A percentile compares a stretch with the other conserved stretches of the same genome.
These are phyloP conservation scores for Prietella phreatophila DNA, from an alignment of 2,113 vertebrate species.

Conservation along the genomic window DNA sequence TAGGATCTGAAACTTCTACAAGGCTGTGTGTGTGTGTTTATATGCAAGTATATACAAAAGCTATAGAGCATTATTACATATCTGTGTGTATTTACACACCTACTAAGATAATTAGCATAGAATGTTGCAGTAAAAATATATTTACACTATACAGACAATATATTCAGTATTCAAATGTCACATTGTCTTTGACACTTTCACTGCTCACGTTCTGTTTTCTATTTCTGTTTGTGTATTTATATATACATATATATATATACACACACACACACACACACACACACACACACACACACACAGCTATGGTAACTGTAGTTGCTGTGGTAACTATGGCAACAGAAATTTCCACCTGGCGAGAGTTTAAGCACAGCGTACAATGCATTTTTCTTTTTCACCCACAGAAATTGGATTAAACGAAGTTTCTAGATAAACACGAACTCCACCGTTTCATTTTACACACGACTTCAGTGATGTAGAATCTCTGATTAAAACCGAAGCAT, in stretches of 20 bases:
- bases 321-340: background rate
- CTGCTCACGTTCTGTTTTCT: background rate
- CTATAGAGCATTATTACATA: too few species aligned
- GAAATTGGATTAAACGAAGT: background rate
- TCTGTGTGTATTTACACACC: background rate
- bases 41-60: background rate
- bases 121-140: background rate
- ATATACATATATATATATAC: too few species aligned
- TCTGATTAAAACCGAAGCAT: background rate
- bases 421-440: background rate
- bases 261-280: too few species aligned
- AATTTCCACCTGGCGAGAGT: background rate
- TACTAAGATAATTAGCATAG: background rate
- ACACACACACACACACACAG: too few species aligned
- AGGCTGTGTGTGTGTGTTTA: background rate
- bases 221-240: background rate
- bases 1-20: background rate
- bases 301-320: background rate
- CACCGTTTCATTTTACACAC: background rate
- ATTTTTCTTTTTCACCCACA: background rate
- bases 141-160: background rate
- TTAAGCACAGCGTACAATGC: background rate
- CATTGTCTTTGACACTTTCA: background rate
- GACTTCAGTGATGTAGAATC: background rate
- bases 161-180: background rate